Conservation (phyloP, 2,113 vertebrate genomes). For the mouse (Mus musculus) region DNA sequence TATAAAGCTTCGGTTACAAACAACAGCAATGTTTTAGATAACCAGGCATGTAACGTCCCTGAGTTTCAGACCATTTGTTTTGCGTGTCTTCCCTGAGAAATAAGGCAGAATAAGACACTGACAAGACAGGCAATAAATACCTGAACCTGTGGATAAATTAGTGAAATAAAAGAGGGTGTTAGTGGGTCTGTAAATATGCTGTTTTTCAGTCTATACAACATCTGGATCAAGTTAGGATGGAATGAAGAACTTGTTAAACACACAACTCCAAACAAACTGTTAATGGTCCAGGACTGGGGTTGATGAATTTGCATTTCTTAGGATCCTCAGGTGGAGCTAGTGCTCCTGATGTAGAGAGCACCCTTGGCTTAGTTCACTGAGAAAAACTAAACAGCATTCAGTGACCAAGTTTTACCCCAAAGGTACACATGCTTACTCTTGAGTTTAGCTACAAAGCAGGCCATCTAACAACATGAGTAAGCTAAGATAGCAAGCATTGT, state of each 20-base stretch:
- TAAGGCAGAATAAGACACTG: not conserved
- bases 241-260: not conserved
- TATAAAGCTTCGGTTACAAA: not conserved
- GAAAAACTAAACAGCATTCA: not conserved
- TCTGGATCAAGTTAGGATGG: not conserved
- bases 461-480: not conserved
- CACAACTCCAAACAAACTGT: not conserved
- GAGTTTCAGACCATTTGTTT: conserved; percentile 6
- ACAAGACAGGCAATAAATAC: not conserved
- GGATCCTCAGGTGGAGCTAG: not conserved
- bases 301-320: not conserved
- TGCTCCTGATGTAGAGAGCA: not conserved
- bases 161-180: not conserved
- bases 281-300: not conserved
- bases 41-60: not conserved
- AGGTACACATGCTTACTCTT: not conserved
- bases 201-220: not conserved
- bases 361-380: not conserved
- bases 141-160: not conserved
- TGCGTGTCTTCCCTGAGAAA: not conserved
- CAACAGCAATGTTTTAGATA: not conserved
- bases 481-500: not conserved
- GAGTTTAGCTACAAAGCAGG: not conserved
- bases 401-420: not conserved
- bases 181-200: not conserved